phyloP scores from a whole-genome alignment of 2,113 vertebrate species.

The Agelaius phoeniceus region DNA sequence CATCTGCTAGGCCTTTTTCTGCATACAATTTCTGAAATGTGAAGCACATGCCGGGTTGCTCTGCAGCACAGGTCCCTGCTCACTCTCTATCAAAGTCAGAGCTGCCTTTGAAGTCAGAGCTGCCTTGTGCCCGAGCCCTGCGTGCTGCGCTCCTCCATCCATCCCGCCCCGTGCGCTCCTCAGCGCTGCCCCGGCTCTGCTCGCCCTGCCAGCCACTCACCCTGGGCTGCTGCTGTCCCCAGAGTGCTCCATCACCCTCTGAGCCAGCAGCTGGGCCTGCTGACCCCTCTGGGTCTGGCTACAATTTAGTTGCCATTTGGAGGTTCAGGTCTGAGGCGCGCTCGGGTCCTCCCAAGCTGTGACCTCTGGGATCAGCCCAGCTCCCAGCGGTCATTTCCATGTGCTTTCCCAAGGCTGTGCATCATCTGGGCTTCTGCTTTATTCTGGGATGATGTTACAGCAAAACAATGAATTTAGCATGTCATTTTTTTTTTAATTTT shows the following conservation, averaged over 20 bases:
- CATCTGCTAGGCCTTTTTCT: background rate
- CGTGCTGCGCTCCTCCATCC: background rate
- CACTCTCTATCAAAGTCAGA: constrained; percentile 44
- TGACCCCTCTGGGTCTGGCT: background rate
- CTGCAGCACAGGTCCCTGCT: constrained; percentile 18
- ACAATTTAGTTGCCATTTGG: background rate
- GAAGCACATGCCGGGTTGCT: constrained; percentile 39
- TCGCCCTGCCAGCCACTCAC: background rate
- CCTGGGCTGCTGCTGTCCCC: background rate
- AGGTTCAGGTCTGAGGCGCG: background rate
- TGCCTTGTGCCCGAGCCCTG: background rate
- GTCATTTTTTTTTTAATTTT: background rate
- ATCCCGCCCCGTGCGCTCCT: background rate
- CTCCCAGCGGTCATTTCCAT: background rate
- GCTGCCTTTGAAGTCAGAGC: constrained; percentile 30
- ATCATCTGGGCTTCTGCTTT: background rate
- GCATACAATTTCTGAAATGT: constrained; percentile 46
- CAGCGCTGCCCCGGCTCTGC: background rate
- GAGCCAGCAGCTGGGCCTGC: background rate
- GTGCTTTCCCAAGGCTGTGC: background rate
- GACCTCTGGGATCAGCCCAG: background rate
- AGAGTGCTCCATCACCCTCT: background rate
- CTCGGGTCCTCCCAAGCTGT: background rate
- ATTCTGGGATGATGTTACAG: background rate
- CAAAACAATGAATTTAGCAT: background rate